Evolutionary conservation across 2,797 vertebrate genomes (phyloP), one percentile per base, ranked within the genome.

Genomic region (Podargus strigoides): DNA sequence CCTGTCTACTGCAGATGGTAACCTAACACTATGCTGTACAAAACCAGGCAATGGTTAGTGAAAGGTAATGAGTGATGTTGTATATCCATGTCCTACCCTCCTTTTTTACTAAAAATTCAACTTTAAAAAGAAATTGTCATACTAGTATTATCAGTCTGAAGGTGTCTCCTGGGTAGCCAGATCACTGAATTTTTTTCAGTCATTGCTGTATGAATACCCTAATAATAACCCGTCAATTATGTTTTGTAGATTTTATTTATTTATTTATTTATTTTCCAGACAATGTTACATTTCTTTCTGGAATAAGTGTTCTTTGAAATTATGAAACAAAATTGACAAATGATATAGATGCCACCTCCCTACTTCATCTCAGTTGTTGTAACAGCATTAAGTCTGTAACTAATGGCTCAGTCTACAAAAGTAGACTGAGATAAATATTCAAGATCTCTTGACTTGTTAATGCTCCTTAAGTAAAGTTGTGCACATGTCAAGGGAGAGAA

Each of bases 371-470:
- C 39, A 41, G 24, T 72, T 85, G 10, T 59, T 87, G 34, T 84
- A 84, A 73, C 26, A 60, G 7, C 56, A 49, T 76, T 89, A 77
- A 79, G 85, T 89, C 88, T 2, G 6, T 59, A 83, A 66, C 18
- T 84, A 80, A 89, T 92, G 74, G 6, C 44, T 92, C 53, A 89
- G 67, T 79, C 63, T 87, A 14, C 88, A 67, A 23, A 58, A 68
- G 63, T 22, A 82, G 55, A 39, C 72, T 41, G 58, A 94, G 87
- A 89, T 79, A 92, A 89, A 85, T 94, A 87, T 67, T 87, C 70
- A 78, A 72, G 46, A 73, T 47, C 42, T 84, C 70, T 87, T 79
- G 60, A 73, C 42, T 59, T 89, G 39, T 50, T 94, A 79, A 79
- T 66, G 15, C 15, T 88, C 11, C n/a, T 64, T 78, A 79, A 83